These are phyloP conservation scores for Stenotaenia linearis DNA, from an alignment of 2,888 invertebrate genomes.

Conservation along the genomic window DNA sequence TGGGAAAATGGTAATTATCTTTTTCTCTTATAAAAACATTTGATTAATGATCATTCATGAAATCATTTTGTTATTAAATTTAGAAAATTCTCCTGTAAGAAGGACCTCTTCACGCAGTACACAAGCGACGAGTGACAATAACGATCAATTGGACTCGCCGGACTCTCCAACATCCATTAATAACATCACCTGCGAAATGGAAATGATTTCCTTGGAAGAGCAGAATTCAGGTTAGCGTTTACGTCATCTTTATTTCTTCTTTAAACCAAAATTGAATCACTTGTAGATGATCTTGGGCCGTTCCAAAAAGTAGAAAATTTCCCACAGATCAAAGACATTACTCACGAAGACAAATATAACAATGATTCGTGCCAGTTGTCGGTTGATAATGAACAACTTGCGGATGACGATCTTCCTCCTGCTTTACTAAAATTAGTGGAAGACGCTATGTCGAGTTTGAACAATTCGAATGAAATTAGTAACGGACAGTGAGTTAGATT, in stretches of 20 bases:
- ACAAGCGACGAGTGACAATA: slow-evolving; percentile 49
- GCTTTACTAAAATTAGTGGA: slow-evolving; percentile 59
- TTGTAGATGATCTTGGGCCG: neutral
- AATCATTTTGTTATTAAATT: too few relatives aligned
- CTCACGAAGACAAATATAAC: neutral
- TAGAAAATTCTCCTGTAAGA: neutral
- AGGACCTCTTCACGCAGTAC: neutral
- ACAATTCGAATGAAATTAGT: neutral
- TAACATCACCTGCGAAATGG: slow-evolving; percentile 43
- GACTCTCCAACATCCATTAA: slow-evolving; percentile 40
- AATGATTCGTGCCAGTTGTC: too few relatives aligned
- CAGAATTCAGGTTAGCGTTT: neutral
- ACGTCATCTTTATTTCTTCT: too few relatives aligned
- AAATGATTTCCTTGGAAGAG: neutral
- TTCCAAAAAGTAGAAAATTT: neutral
- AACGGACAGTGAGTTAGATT: neutral
- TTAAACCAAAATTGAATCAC: too few relatives aligned
- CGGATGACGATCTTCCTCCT: slow-evolving; percentile 53
- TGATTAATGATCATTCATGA: too few relatives aligned
- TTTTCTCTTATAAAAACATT: too few relatives aligned
- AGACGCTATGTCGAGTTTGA: slow-evolving; percentile 52
- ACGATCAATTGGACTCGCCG: slow-evolving; percentile 49
- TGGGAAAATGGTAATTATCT: slow-evolving; percentile 38
- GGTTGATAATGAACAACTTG: slow-evolving; percentile 49
- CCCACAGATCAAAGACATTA: neutral